These are phyloP conservation scores for Lasioglossum zephyrum DNA, from an alignment of 2,888 invertebrate genomes.

Conservation along the genomic window DNA sequence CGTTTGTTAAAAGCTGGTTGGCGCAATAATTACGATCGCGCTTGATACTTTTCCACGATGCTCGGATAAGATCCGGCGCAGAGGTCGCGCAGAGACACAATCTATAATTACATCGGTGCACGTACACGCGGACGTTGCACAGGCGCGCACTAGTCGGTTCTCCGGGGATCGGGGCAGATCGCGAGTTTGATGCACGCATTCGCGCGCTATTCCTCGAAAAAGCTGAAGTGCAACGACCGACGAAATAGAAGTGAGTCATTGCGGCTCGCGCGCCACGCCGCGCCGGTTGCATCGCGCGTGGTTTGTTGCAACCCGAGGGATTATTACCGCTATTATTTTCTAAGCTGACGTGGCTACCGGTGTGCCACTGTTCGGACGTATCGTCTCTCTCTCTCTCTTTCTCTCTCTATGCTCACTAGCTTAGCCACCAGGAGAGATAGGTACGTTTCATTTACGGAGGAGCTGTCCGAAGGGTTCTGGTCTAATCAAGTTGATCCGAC, in stretches of 20 bases:
- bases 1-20: conserved; percentile 61
- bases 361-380: conserved; percentile 28
- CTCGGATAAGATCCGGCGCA: conserved; percentile 73
- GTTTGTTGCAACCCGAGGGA: background rate
- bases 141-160: conserved; percentile 1
- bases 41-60: conserved; percentile 69
- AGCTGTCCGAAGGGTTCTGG: conserved; percentile 49
- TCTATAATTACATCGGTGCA: conserved; percentile 82
- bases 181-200: conserved; percentile 55
- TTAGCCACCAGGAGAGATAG: conserved; percentile 28
- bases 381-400: background rate
- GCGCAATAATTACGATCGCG: conserved; percentile 74
- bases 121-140: conserved; percentile 47
- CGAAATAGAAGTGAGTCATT: conserved; percentile 20
- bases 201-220: conserved; percentile 45
- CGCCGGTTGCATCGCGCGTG: background rate
- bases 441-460: conserved; percentile 58
- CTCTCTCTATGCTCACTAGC: background rate
- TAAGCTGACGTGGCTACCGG: background rate
- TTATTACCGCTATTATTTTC: conserved; percentile 47
- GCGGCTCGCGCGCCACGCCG: background rate
- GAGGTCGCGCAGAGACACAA: conserved; percentile 79
- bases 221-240: conserved; percentile 38
- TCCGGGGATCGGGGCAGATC: conserved; percentile 35
- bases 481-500: conserved; percentile 70